Evolutionary conservation across 2,113 vertebrate species (phyloP), one percentile per base, ranked within the genome.

Genomic region (Chinchilla lanigera): DNA sequence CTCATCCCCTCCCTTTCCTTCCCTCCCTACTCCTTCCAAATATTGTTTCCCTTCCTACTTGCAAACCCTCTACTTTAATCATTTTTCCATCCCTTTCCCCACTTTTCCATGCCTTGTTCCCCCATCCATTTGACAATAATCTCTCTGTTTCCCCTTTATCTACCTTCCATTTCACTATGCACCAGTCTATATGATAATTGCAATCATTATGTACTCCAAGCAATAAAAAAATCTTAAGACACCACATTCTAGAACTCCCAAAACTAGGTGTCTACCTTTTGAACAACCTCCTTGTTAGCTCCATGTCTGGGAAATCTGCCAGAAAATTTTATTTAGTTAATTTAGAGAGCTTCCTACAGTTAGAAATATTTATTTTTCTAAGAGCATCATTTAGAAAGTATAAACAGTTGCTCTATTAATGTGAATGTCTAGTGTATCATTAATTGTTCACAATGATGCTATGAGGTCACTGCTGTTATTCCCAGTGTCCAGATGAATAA

Each of bases 381-480:
- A 80, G 38, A 89, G 20, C n/a, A 24, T 96, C 94, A 97, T 78
- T 96, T 90, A 84, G 86, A 82, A 96, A 73, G 35, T 50, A 81
- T 63, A 93, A 94, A 83, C 85, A 52, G 47, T 58, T 81, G 44
- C 35, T 93, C 77, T 61, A 77, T 81, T 92, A 87, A 58, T 56
- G 11, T 71, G 84, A 44, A 56, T 56, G 60, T n/a, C 82, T 38
- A 6, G 60, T 65, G n/a, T 14, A 60, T 78, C 65, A 78, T 63
- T 96, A 78, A 86, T 90, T 86, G 88, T 54, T 93, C 63, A 30
- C 56, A 58, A 60, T 85, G 77, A 83, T 93, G 58, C n/a, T 81
- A n/a, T 69, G 83, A 97, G 61, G 47, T 94, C 78, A 89, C 11
- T 47, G 41, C 38, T 71, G 44, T 83, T 78, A 78, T 87, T 90